A percentile compares a stretch with the other conserved stretches of the same genome.
These are phyloP conservation scores for Limonius californicus DNA, from an alignment of 1,140 invertebrate species.

Conservation along the genomic window DNA sequence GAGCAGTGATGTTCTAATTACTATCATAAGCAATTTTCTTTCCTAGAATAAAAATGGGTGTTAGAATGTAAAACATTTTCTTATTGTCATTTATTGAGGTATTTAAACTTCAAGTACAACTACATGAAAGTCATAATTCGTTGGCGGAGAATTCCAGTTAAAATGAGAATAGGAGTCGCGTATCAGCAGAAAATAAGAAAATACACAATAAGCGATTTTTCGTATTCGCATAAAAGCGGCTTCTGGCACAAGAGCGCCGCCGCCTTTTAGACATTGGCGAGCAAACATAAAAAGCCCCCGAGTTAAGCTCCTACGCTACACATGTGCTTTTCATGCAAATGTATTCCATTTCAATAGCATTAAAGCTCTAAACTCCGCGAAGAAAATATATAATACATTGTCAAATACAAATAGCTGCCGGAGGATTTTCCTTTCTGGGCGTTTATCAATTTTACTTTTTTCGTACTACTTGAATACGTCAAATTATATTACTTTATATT, in stretches of 20 bases:
- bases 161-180: background rate
- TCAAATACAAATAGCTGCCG: slow-evolving; percentile 28
- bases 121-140: background rate
- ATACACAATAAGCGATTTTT: slow-evolving; percentile 1
- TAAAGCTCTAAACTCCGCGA: slow-evolving; percentile 19
- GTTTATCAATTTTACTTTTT: slow-evolving; percentile 9
- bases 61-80: too few species aligned
- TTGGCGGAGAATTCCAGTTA: background rate
- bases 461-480: too few species aligned
- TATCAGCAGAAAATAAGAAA: slow-evolving; percentile 7
- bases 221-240: background rate
- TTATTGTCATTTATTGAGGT: too few species aligned
- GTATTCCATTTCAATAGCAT: slow-evolving; percentile 29
- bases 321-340: slow-evolving; percentile 33
- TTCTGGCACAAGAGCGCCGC: background rate
- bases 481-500: background rate
- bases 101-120: too few species aligned
- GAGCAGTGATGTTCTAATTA: too few species aligned
- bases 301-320: slow-evolving; percentile 29
- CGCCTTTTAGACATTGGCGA: slow-evolving; percentile 24
- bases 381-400: slow-evolving; percentile 29
- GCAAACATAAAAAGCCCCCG: slow-evolving; percentile 28
- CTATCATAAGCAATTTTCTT: too few species aligned
- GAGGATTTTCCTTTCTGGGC: slow-evolving; percentile 16
- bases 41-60: too few species aligned